Evolutionary conservation across 2,888 invertebrate species (phyloP), one percentile per base, ranked within the genome.

Genomic region (Molanna angustata): DNA sequence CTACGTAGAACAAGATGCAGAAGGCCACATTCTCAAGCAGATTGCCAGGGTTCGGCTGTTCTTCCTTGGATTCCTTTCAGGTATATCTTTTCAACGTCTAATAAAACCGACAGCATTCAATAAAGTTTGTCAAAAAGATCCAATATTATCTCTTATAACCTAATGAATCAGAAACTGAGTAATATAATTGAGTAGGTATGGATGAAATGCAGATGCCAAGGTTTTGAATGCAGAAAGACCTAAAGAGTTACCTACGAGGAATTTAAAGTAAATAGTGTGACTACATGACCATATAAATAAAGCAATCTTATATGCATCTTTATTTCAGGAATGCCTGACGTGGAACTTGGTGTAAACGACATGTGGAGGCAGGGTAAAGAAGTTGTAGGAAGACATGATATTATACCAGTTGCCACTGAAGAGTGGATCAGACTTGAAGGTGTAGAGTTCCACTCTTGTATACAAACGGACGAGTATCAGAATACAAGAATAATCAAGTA

Each of bases 391-490:
- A 81, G 99, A 2, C 96, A 97, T 72, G 99, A 99, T 74, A 99
- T 99, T 69, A 95, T 99, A 68, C 98, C 99, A 17, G 94, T 94
- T 14, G 91, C 91, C 57, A 99, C 99, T 0, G 99, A 99, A 74
- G 95, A 99, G 74, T 99, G 99, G 99, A 99, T 99, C 66, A 85
- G 94, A 33, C 82, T 98, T 49, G 97, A 99, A 74, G 83, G 86
- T 43, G 85, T 92, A 0, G 95, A 97, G 71, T 96, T 99, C 71
- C 97, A 98, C 74, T 86, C 88, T 49, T 91, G 92, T 68, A 91
- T 98, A 45, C 90, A 95, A 66, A 88, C 89, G 63, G 88, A 92
- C 56, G 93, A 94, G 63, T 98, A 94, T 70, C 85, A 91, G 59
- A 80, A 80, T 58, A 85, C 88, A 35, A 86, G 88, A 69, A 89